Percentiles rank a stretch among this genome's conserved stretches.
These are phyloP conservation scores for Spodoptera littoralis DNA, from an alignment of 2,888 invertebrate species.

Conservation along the genomic window DNA sequence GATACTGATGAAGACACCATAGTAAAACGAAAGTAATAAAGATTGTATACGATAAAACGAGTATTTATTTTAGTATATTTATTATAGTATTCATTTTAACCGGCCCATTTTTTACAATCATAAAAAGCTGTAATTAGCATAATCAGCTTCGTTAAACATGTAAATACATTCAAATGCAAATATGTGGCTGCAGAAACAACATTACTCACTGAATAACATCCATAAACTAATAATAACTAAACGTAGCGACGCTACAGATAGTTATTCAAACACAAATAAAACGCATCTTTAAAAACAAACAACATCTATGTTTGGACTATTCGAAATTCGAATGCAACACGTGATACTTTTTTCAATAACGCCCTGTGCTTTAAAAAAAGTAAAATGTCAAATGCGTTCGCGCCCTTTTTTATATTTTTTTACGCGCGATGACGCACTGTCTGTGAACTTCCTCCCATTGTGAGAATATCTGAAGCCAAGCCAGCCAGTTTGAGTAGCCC, in stretches of 20 bases:
- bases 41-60: not conserved
- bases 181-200: constrained; percentile 15
- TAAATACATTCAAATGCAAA: constrained; percentile 27
- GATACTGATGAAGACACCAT: constrained; percentile 18
- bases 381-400: constrained; percentile 66
- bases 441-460: constrained; percentile 87
- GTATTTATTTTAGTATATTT: too few species aligned
- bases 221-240: constrained; percentile 24
- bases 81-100: too few species aligned
- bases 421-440: constrained; percentile 80
- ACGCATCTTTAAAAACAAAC: constrained; percentile 53
- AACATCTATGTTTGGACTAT: constrained; percentile 47
- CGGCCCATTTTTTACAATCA: too few species aligned
- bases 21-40: constrained; percentile 11
- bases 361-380: constrained; percentile 64
- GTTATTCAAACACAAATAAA: constrained; percentile 31
- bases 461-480: constrained; percentile 71
- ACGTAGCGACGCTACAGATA: constrained; percentile 20
- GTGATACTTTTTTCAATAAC: constrained; percentile 58
- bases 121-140: not conserved
- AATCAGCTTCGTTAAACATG: not conserved
- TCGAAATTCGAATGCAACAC: constrained; percentile 60
- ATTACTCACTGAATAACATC: constrained; percentile 11
- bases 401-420: constrained; percentile 66
- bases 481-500: constrained; percentile 42